Conservation (phyloP, 2,888 invertebrate species). For the Helicoverpa assulta region DNA sequence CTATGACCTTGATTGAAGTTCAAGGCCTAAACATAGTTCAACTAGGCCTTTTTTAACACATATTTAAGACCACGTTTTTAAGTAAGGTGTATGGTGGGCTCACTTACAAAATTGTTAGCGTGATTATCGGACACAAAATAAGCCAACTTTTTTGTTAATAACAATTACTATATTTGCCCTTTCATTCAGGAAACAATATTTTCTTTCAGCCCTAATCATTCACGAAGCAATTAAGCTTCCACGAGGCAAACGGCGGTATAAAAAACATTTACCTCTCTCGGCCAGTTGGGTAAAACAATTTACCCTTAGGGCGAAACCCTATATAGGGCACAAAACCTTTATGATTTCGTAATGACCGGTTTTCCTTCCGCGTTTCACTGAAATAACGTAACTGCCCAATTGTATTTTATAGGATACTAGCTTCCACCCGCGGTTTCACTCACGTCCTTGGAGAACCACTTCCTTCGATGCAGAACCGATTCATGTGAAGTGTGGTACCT, state of each 20-base stretch:
- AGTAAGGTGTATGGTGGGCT: too few relatives aligned
- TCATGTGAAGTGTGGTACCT: too few relatives aligned
- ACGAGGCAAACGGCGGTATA: slow-evolving; percentile 19
- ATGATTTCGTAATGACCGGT: not conserved
- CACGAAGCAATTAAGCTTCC: slow-evolving; percentile 38
- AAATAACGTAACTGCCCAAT: not conserved
- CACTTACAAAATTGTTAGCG: not conserved
- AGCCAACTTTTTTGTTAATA: not conserved
- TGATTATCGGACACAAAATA: too few relatives aligned
- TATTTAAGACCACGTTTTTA: too few relatives aligned
- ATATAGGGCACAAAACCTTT: not conserved
- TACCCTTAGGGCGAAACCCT: slow-evolving; percentile 7
- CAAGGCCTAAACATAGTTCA: too few relatives aligned
- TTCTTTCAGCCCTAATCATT: slow-evolving; percentile 34
- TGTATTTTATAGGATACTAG: not conserved
- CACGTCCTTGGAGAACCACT: too few relatives aligned
- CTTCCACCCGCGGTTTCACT: too few relatives aligned
- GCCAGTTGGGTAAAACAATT: slow-evolving; percentile 5
- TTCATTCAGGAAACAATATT: slow-evolving; percentile 34
- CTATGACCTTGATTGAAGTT: too few relatives aligned
- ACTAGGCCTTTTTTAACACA: too few relatives aligned
- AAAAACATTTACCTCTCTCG: slow-evolving; percentile 4
- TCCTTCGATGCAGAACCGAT: too few relatives aligned
- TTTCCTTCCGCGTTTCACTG: not conserved
- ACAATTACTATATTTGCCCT: slow-evolving; percentile 28